Conservation (phyloP, 2,797 vertebrate species). For the Gouania willdenowi region DNA sequence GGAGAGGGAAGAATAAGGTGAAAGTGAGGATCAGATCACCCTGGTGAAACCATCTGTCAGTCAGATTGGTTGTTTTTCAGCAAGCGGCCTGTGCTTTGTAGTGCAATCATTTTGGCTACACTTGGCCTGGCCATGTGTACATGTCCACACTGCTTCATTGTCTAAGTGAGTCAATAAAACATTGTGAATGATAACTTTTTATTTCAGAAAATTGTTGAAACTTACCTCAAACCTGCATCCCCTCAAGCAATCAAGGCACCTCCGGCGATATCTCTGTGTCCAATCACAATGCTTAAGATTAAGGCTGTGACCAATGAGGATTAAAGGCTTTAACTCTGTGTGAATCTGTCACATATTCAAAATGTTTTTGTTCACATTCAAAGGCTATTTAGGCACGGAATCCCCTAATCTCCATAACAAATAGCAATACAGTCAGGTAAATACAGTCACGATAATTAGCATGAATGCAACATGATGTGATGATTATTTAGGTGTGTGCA, state of each 20-base stretch:
- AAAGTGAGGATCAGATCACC: constrained; percentile 50
- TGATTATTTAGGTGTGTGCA: too few species aligned
- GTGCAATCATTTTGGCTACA: too few species aligned
- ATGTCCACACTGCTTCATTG: constrained; percentile 4
- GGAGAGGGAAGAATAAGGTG: constrained; percentile 32
- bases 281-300: constrained; percentile 65
- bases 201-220: too few species aligned
- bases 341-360: constrained; percentile 59
- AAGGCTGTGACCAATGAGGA: constrained; percentile 58
- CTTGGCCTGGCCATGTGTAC: too few species aligned
- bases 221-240: too few species aligned
- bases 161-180: constrained; percentile 18
- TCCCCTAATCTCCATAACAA: constrained; percentile 49
- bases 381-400: constrained; percentile 47
- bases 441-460: constrained; percentile 42
- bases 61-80: constrained; percentile 24
- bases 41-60: constrained; percentile 42
- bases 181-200: constrained; percentile 20
- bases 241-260: constrained; percentile 63
- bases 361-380: too few species aligned
- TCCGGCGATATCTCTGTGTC: constrained; percentile 60
- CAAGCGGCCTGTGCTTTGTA: neutral
- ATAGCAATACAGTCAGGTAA: constrained; percentile 55
- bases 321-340: constrained; percentile 55
- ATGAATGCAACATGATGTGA: constrained; percentile 19